Evolutionary conservation across 1,140 invertebrate species (phyloP), one percentile per base, ranked within the genome.

Genomic region (Mizuhopecten yessoensis): DNA sequence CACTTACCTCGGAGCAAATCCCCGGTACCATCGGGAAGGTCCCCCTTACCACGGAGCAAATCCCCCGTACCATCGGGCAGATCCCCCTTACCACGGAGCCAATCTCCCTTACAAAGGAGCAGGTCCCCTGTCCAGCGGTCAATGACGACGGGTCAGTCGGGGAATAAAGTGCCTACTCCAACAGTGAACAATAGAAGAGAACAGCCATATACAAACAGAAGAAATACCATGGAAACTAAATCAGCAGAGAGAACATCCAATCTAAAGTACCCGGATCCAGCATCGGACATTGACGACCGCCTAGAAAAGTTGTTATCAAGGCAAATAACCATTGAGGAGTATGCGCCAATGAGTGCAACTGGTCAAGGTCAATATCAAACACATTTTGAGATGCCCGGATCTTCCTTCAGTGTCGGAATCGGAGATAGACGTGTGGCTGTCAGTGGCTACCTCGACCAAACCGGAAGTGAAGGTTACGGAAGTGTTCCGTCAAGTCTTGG

Each of bases 381-480:
- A 20, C 45, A 17, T 20, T 57, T 57, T 57, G 45, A 57, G n/a
- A 75, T 75, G 57, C 57, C 57, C 29, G 57, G 57, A 13, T 75
- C 57, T 75, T n/a, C 57, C 23, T 75, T 75, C 23, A 75, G n/a
- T n/a, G 57, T 29, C 1, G 17, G 57, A 23, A n/a, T 29, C n/a
- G 57, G 57, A 75, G 57, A 75, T 11, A 75, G 57, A 29, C 57
- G 57, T 75, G 57, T 29, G 23, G 57, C 57, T 5, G 57, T 75
- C 57, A 75, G 57, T n/a, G n/a, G 57, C 23, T 7, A 5, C n/a
- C 23, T 75, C 29, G n/a, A 75, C n/a, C 57, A 75, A 75, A 75
- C 57, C 57, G n/a, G 57, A 75, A 75, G 57, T 75, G 57, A 75
- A n/a, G 57, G 57, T 5, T 75, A 75, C n/a, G 57, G 57, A n/a